Evolutionary conservation across 2,797 vertebrate species (phyloP).

Genomic region (Microctenopoma lineatum): DNA sequence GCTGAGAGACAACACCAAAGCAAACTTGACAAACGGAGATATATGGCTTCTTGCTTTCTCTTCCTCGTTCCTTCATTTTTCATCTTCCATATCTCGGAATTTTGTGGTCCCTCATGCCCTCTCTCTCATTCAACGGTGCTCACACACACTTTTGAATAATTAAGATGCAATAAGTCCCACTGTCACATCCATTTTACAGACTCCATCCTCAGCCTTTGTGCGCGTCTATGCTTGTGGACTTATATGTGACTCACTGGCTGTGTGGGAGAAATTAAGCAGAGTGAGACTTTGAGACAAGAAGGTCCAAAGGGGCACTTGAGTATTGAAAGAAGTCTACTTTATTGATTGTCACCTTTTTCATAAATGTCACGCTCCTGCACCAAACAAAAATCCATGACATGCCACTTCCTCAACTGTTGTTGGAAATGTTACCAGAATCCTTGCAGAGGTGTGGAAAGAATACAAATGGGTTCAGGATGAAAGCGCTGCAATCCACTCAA

Average conservation of each 20-base stretch:
- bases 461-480: slow-evolving; percentile 34
- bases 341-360: slow-evolving; percentile 38
- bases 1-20: too few relatives aligned
- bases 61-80: slow-evolving; percentile 30
- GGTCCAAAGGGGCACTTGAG: slow-evolving; percentile 11
- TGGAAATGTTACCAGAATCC: slow-evolving; percentile 22
- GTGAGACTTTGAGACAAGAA: slow-evolving; percentile 1
- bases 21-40: slow-evolving; percentile 18
- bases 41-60: slow-evolving; percentile 14
- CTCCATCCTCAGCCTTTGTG: slow-evolving; percentile 18
- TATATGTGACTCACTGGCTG: not conserved
- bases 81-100: slow-evolving; percentile 13
- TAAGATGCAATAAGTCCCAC: slow-evolving; percentile 72
- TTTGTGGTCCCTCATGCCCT: not conserved
- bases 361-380: slow-evolving; percentile 23
- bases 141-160: slow-evolving; percentile 68
- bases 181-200: slow-evolving; percentile 62
- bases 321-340: slow-evolving; percentile 28
- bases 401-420: slow-evolving; percentile 9
- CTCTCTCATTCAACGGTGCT: slow-evolving; percentile 21
- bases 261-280: not conserved
- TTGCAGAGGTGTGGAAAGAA: slow-evolving; percentile 1
- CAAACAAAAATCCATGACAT: slow-evolving; percentile 39
- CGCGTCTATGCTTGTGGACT: slow-evolving; percentile 1
- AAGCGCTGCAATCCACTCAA: slow-evolving; percentile 26